Conservation (phyloP, 2,888 invertebrate species). For the Papilio elwesi region DNA sequence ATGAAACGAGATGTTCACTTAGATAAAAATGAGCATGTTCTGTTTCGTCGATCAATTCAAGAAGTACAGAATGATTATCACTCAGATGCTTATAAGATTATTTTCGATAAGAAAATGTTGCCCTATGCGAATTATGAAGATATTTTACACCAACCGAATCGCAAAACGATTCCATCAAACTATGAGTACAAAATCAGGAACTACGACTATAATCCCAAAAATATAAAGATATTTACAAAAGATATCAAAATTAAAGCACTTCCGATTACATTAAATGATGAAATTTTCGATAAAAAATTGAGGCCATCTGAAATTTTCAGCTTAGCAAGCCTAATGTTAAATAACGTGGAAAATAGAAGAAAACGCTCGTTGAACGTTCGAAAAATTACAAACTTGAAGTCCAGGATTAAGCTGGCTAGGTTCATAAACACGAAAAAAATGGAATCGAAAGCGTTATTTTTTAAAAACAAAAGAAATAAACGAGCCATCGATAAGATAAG, state of each 20-base stretch:
- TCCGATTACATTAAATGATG: slow-evolving; percentile 52
- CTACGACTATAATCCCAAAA: slow-evolving; percentile 39
- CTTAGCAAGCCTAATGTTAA: slow-evolving; percentile 54
- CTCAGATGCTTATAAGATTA: slow-evolving; percentile 59
- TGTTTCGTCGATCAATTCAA: slow-evolving; percentile 50
- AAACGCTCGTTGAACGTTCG: slow-evolving; percentile 59
- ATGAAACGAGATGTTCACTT: slow-evolving; percentile 43
- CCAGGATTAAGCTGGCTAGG: slow-evolving; percentile 59
- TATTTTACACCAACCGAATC: slow-evolving; percentile 50
- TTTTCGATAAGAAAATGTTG: slow-evolving; percentile 53
- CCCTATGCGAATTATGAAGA: slow-evolving; percentile 59
- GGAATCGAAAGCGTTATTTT: slow-evolving; percentile 55
- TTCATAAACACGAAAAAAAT: slow-evolving; percentile 63
- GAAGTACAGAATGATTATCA: slow-evolving; percentile 52
- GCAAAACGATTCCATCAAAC: slow-evolving; percentile 42
- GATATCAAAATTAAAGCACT: slow-evolving; percentile 37
- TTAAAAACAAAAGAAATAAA: slow-evolving; percentile 66
- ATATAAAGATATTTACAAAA: slow-evolving; percentile 37
- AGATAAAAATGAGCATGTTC: slow-evolving; percentile 28
- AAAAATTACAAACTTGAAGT: slow-evolving; percentile 59
- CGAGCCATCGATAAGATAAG: slow-evolving; percentile 68
- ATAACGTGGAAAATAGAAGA: slow-evolving; percentile 50
- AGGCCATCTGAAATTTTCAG: slow-evolving; percentile 63
- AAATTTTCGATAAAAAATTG: slow-evolving; percentile 58
- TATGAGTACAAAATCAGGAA: slow-evolving; percentile 41